Evolutionary conservation across 2,113 vertebrate genomes (phyloP).

Genomic region (Capreolus pygargus): DNA sequence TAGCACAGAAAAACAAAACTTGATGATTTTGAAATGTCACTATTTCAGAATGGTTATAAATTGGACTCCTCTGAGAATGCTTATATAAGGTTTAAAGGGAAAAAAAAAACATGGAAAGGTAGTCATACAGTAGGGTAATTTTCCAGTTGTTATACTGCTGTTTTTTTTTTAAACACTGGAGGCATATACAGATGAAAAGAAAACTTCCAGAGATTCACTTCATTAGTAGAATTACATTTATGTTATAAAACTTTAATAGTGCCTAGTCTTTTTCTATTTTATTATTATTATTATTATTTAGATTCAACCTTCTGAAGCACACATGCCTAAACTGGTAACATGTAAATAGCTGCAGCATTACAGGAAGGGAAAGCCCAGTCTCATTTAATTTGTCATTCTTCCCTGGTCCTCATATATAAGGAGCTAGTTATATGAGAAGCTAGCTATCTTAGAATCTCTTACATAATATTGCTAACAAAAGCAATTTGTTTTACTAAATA

Average conservation of each 20-base stretch:
- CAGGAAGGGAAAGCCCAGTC: neutral
- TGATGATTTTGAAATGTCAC: constrained; percentile 50
- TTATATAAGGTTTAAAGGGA: neutral
- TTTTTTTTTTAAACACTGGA: neutral
- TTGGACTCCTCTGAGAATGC: neutral
- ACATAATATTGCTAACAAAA: neutral
- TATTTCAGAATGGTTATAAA: constrained; percentile 40
- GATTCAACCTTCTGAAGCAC: neutral
- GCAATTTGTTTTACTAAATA: neutral
- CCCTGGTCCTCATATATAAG: neutral
- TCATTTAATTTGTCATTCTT: neutral
- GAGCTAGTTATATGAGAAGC: neutral
- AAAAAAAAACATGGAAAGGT: neutral
- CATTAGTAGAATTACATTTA: neutral
- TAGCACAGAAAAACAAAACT: constrained; percentile 49
- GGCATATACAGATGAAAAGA: neutral
- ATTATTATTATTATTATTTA: neutral
- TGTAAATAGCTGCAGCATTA: neutral
- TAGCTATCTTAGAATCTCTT: neutral
- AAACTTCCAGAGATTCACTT: neutral
- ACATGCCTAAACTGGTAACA: neutral
- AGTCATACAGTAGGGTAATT: neutral
- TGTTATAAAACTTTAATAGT: neutral
- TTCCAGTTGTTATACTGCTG: neutral
- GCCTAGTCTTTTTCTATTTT: neutral